phyloP scores from a whole-genome alignment of 2,797 vertebrate genomes.

The Macropodus opercularis region DNA sequence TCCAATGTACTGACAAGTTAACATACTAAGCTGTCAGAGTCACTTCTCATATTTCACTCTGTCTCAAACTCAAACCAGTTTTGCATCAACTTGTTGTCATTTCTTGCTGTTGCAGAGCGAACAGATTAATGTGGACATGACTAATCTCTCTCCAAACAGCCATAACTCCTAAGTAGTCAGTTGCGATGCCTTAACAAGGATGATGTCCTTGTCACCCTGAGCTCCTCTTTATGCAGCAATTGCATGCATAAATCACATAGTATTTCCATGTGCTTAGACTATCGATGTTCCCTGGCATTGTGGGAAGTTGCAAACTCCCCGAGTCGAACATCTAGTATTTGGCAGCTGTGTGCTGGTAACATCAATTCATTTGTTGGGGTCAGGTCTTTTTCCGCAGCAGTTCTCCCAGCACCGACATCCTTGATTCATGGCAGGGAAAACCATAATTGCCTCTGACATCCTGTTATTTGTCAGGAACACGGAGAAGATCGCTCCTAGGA shows the following conservation, averaged over 20 bases:
- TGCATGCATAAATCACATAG: slow-evolving; percentile 11
- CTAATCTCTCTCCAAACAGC: slow-evolving; percentile 35
- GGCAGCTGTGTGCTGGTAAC: neutral
- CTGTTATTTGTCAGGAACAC: slow-evolving; percentile 15
- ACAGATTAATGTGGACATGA: slow-evolving; percentile 40
- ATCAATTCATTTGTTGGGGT: slow-evolving; percentile 33
- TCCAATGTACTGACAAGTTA: slow-evolving; percentile 3
- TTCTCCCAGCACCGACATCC: slow-evolving; percentile 2
- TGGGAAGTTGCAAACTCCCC: neutral
- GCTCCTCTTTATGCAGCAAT: neutral
- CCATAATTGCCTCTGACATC: slow-evolving; percentile 27
- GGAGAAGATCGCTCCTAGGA: slow-evolving; percentile 16
- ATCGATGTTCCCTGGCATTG: neutral
- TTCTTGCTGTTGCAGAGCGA: neutral
- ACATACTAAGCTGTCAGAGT: slow-evolving; percentile 16
- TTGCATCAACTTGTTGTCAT: slow-evolving; percentile 27
- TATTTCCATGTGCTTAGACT: slow-evolving; percentile 43
- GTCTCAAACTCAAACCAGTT: slow-evolving; percentile 6
- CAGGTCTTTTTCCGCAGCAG: slow-evolving; percentile 23
- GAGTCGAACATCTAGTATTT: neutral
- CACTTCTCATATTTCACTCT: slow-evolving; percentile 26
- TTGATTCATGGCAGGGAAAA: slow-evolving; percentile 24
- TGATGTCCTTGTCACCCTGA: slow-evolving; percentile 44
- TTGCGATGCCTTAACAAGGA: slow-evolving; percentile 37
- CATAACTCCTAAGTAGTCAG: slow-evolving; percentile 26